phyloP scores from a whole-genome alignment of 2,113 vertebrate species.

The Chionodraco myersi region DNA sequence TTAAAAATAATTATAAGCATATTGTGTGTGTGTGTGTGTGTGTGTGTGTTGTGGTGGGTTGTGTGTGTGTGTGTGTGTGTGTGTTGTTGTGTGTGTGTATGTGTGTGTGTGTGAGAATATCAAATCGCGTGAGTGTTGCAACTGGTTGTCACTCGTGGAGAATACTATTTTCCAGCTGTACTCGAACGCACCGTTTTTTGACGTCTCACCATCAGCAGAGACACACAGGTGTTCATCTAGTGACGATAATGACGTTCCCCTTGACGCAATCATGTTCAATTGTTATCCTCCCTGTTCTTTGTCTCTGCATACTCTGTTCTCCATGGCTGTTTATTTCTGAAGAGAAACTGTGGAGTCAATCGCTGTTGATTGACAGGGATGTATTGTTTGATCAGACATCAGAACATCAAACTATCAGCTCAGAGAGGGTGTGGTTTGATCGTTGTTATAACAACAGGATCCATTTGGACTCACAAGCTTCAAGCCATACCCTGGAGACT shows the following conservation, averaged over 20 bases:
- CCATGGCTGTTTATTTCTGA: neutral
- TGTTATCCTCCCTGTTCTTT: too few relatives aligned
- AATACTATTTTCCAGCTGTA: neutral
- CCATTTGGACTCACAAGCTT: neutral
- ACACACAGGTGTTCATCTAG: conserved; percentile 54
- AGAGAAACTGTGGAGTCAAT: neutral
- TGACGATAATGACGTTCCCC: too few relatives aligned
- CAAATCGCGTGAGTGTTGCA: neutral
- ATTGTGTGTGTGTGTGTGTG: neutral
- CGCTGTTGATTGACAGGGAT: conserved; percentile 8
- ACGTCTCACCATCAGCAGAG: neutral
- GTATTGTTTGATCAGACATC: conserved; percentile 14
- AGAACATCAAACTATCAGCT: neutral
- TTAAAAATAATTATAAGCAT: neutral
- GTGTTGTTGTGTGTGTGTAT: neutral
- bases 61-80: neutral
- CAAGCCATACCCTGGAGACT: neutral
- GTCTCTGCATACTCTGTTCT: too few relatives aligned
- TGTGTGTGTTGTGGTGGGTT: neutral
- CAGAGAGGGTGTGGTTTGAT: too few relatives aligned
- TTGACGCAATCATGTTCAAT: too few relatives aligned
- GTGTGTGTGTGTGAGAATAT: neutral
- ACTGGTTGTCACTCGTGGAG: neutral
- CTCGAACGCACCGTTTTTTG: conserved; percentile 21
- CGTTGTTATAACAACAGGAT: neutral